A percentile compares a stretch with the other conserved stretches of the same genome.
phyloP scores from a whole-genome alignment of 2,888 invertebrate genomes.

The Sycophila texana region DNA sequence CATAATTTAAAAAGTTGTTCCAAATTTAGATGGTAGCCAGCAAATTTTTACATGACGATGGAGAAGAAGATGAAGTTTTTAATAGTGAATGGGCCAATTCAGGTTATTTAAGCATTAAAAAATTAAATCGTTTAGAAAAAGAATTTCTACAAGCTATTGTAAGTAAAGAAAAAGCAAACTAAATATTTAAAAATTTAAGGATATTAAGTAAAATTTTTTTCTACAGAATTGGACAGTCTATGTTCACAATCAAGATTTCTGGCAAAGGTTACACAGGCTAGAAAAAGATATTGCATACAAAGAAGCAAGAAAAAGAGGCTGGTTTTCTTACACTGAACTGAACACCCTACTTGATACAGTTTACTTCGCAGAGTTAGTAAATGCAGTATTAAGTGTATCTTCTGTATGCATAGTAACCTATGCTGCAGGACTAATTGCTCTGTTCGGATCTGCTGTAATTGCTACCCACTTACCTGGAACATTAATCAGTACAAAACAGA shows the following conservation, averaged over 20 bases:
- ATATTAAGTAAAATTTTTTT: conserved; percentile 37
- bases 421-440: conserved; percentile 79
- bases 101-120: conserved; percentile 83
- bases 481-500: conserved; percentile 59
- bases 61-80: conserved; percentile 93
- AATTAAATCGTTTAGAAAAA: conserved; percentile 89
- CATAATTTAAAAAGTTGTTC: not conserved
- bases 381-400: conserved; percentile 77
- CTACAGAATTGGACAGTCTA: conserved; percentile 90
- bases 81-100: conserved; percentile 95
- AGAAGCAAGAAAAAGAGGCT: conserved; percentile 85
- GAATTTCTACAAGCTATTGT: conserved; percentile 94
- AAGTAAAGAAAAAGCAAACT: conserved; percentile 70
- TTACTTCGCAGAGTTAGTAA: conserved; percentile 76
- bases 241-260: conserved; percentile 86
- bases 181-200: not conserved
- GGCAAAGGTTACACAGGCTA: conserved; percentile 82
- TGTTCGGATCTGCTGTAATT: conserved; percentile 79
- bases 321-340: conserved; percentile 90
- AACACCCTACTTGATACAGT: conserved; percentile 77
- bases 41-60: conserved; percentile 95
- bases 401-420: conserved; percentile 81
- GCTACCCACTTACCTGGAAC: conserved; percentile 73
- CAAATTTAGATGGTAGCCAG: conserved; percentile 91
- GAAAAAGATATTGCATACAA: conserved; percentile 85